A percentile compares a stretch with the other conserved stretches of the same genome.
These are phyloP conservation scores for Lochmaea crataegi DNA, from an alignment of 2,888 invertebrate species.

Conservation along the genomic window DNA sequence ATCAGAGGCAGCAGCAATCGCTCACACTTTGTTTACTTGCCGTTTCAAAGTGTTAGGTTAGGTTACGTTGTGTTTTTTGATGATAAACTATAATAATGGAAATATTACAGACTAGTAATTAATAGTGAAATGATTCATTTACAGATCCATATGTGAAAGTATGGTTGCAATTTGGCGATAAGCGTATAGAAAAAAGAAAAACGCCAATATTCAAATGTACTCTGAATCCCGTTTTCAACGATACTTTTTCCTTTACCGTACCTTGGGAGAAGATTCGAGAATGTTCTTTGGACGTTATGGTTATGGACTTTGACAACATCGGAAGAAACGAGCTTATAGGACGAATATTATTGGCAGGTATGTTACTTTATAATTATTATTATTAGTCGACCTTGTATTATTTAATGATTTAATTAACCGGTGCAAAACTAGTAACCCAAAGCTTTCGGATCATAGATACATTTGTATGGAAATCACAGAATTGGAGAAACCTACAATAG, in stretches of 20 bases:
- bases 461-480: too few relatives aligned
- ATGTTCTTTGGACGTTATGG: slow-evolving; percentile 92
- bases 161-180: slow-evolving; percentile 95
- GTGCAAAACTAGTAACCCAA: too few relatives aligned
- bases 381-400: too few relatives aligned
- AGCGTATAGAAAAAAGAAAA: slow-evolving; percentile 94
- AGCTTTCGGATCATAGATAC: too few relatives aligned
- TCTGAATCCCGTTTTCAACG: slow-evolving; percentile 95
- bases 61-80: too few relatives aligned
- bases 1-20: too few relatives aligned
- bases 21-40: too few relatives aligned
- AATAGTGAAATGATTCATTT: slow-evolving; percentile 51
- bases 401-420: too few relatives aligned
- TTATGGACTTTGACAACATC: slow-evolving; percentile 98
- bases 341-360: slow-evolving; percentile 91
- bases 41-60: too few relatives aligned
- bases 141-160: slow-evolving; percentile 98
- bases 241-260: slow-evolving; percentile 94
- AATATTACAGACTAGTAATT: too few relatives aligned
- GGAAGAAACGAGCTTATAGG: slow-evolving; percentile 94
- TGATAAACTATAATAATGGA: too few relatives aligned
- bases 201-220: slow-evolving; percentile 95
- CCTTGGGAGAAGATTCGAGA: slow-evolving; percentile 97
- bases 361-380: slow-evolving; percentile 50
- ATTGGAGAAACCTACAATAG: too few relatives aligned